phyloP scores from a whole-genome alignment of 2,113 vertebrate genomes.

The Centrocercus urophasianus region DNA sequence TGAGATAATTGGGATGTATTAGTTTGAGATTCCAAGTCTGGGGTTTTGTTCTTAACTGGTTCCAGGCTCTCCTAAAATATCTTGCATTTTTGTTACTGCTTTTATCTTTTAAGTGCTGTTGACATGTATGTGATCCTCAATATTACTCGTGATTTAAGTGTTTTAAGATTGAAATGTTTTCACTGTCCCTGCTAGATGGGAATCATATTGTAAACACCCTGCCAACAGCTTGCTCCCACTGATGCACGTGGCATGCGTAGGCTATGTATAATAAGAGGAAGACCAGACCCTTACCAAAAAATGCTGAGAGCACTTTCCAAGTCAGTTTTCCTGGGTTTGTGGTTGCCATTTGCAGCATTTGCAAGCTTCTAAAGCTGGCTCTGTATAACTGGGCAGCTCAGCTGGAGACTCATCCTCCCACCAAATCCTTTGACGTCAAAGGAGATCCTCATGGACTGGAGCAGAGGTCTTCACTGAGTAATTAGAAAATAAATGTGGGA shows the following conservation, averaged over 20 bases:
- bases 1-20: conserved; percentile 71
- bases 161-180: conserved; percentile 46
- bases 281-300: conserved; percentile 4
- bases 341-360: not conserved
- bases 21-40: conserved; percentile 44
- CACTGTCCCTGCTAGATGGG: not conserved
- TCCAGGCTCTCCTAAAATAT: not conserved
- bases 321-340: not conserved
- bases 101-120: conserved; percentile 40
- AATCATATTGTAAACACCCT: conserved; percentile 27
- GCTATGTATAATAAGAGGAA: not conserved
- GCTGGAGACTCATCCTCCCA: conserved; percentile 47
- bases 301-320: not conserved
- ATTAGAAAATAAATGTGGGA: conserved; percentile 74
- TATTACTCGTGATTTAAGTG: conserved; percentile 2
- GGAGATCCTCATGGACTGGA: conserved; percentile 54
- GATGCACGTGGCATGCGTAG: not conserved
- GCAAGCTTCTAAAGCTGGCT: conserved; percentile 7
- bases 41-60: not conserved
- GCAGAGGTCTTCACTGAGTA: conserved; percentile 66
- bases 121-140: conserved; percentile 4
- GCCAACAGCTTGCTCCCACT: conserved; percentile 27
- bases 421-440: conserved; percentile 58
- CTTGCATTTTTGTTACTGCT: not conserved
- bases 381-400: not conserved